Percentiles rank a stretch among this genome's conserved stretches.
These are phyloP conservation scores for Aphidius colemani DNA, from an alignment of 2,888 invertebrate genomes.

Conservation along the genomic window DNA sequence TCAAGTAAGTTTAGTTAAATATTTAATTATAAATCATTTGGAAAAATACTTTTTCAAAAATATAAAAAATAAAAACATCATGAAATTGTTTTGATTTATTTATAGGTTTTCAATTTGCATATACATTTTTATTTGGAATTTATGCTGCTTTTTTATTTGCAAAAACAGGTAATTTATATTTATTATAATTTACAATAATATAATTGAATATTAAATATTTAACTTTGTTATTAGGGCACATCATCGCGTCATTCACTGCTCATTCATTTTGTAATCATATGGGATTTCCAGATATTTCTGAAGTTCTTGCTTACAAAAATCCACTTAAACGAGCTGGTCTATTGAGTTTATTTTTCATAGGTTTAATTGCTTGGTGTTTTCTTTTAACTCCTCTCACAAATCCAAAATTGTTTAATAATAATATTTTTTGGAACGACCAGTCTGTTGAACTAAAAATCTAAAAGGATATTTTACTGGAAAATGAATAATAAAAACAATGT, in stretches of 20 bases:
- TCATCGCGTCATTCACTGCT: constrained; percentile 83
- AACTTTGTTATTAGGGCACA: constrained; percentile 70
- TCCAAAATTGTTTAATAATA: constrained; percentile 69
- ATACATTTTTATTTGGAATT: constrained; percentile 91
- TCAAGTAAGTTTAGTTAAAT: constrained; percentile 67
- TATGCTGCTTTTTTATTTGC: constrained; percentile 93
- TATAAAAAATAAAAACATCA: constrained; percentile 3
- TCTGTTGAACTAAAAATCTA: constrained; percentile 27
- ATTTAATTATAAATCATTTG: neutral
- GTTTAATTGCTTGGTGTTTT: constrained; percentile 77
- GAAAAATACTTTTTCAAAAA: neutral
- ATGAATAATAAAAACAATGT: too few species aligned
- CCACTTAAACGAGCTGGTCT: constrained; percentile 68
- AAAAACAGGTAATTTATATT: constrained; percentile 70
- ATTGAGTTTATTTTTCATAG: constrained; percentile 72
- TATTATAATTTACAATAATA: constrained; percentile 9
- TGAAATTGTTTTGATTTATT: constrained; percentile 31
- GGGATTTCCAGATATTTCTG: constrained; percentile 90
- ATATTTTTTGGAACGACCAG: constrained; percentile 64
- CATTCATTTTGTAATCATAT: constrained; percentile 97
- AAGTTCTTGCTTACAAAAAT: constrained; percentile 67
- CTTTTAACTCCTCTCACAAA: constrained; percentile 78
- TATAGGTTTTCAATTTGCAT: constrained; percentile 84
- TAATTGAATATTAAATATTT: constrained; percentile 4
- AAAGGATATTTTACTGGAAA: too few species aligned